Base-by-base conservation (phyloP, 2,888 invertebrate genomes). In the Catocala nupta region DNA sequence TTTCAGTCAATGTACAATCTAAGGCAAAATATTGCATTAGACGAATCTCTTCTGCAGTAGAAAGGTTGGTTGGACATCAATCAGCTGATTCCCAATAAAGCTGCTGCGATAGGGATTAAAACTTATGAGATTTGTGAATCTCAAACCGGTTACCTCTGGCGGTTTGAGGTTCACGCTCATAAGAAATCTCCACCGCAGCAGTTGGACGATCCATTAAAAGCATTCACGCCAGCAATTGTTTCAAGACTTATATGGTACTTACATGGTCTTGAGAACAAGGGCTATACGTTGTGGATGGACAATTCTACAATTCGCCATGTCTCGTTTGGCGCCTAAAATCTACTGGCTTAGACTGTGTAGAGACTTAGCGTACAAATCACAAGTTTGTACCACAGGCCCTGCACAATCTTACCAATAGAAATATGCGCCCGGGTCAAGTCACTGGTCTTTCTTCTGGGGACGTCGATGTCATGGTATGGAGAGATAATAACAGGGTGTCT, bases 51-150 rank as follows among this genome's bases (percentile, higher is more conserved):
- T 5, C 43, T 43, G 9, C 6, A 9, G 43, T 43, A 6, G 43
- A 43, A 43, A 43, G 43, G 43, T 10, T 43, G 43, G 5, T 10
- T 43, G 10, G 43, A 43, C 5, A 11, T 43, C n/a, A 5, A 10
- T 3, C 43, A 43, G 43, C 43, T 65, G 10, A 73, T 75, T 10
- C 49, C 59, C 7, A 71, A 64, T 33, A 72, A 75, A 57, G 55
- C 63, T 2, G 68, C 71, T 0, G n/a, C 16, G 16, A 16, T 16
- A 2, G 71, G 68, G 0, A 68, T 74, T 0, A 77, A 77, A 48
- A 72, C 69, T 0, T 77, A 76, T 11, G 76, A 75, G 25, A 45
- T 79, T 1, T 75, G 71, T 68, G 77, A 77, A 57, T 69, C 70
- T 44, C 64, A 63, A 48, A 70, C 72, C 16, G 76, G 77, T 2